Evolutionary conservation across 2,888 invertebrate species (phyloP).

Genomic region (Pristionchus exspectatus): DNA sequence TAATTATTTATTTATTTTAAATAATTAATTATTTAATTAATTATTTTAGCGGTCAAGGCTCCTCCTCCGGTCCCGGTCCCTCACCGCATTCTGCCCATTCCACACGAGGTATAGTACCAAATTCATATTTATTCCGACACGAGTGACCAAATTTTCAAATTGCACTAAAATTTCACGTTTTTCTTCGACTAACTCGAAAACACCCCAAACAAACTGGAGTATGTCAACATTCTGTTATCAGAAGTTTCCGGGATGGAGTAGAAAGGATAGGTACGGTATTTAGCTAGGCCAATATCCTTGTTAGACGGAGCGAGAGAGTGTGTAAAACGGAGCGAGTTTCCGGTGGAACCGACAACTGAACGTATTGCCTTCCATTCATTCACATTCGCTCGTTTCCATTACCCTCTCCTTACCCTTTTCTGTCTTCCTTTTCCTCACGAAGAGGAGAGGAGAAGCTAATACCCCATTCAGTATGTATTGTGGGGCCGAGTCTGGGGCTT

Average conservation of each 20-base stretch:
- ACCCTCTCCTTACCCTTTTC: constrained; percentile 25
- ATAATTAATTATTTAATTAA: background rate
- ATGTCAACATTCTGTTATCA: too few species aligned
- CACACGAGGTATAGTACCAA: constrained; percentile 11
- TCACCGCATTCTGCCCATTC: background rate
- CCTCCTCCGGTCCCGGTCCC: constrained; percentile 35
- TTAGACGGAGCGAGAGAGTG: too few species aligned
- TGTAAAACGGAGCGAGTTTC: too few species aligned
- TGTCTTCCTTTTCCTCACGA: background rate
- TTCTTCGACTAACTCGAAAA: background rate
- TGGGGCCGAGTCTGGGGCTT: background rate
- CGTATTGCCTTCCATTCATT: constrained; percentile 27
- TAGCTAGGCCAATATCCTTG: too few species aligned
- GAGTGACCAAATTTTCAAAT: background rate
- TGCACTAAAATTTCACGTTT: background rate
- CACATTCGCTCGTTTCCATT: constrained; percentile 24
- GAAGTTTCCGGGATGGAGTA: too few species aligned
- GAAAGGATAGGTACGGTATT: too few species aligned
- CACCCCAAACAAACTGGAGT: too few species aligned
- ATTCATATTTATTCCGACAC: background rate
- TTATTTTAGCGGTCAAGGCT: constrained; percentile 7
- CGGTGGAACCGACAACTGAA: background rate
- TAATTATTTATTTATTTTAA: background rate
- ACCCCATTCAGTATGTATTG: constrained; percentile 46
- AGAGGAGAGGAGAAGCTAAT: background rate